Conservation (phyloP, 2,888 invertebrate species). For the Cabera pusaria region DNA sequence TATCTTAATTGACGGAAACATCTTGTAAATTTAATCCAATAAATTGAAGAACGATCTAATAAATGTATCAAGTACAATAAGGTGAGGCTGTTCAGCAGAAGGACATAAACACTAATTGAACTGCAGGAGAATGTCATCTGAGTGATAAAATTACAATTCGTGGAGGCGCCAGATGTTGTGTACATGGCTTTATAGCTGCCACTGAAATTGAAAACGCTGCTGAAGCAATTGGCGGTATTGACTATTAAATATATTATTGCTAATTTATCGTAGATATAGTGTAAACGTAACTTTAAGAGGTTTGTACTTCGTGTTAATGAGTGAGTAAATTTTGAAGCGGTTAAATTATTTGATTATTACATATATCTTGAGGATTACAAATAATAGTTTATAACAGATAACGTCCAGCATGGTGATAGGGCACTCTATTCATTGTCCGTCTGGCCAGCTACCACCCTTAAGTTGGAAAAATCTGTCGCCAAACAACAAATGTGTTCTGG, state of each 20-base stretch:
- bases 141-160: constrained; percentile 73
- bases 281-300: constrained; percentile 1
- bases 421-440: too few relatives aligned
- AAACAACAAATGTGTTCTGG: too few relatives aligned
- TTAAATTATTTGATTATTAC: too few relatives aligned
- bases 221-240: constrained; percentile 69
- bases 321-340: constrained; percentile 5
- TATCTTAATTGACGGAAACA: constrained; percentile 13
- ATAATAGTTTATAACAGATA: too few relatives aligned
- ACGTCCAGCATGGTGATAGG: too few relatives aligned
- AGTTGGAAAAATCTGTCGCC: too few relatives aligned
- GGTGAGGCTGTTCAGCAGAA: too few relatives aligned
- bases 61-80: too few relatives aligned
- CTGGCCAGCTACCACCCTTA: too few relatives aligned
- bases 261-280: constrained; percentile 28
- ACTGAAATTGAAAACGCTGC: constrained; percentile 71
- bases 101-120: constrained; percentile 70
- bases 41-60: too few relatives aligned
- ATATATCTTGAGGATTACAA: too few relatives aligned
- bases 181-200: constrained; percentile 61
- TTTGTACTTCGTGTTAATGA: too few relatives aligned
- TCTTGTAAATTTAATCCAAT: constrained; percentile 5
- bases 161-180: constrained; percentile 69
- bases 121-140: constrained; percentile 62
- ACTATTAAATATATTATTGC: constrained; percentile 61